Base-by-base conservation (phyloP, 2,797 vertebrate genomes). In the Pangasius macronema region DNA sequence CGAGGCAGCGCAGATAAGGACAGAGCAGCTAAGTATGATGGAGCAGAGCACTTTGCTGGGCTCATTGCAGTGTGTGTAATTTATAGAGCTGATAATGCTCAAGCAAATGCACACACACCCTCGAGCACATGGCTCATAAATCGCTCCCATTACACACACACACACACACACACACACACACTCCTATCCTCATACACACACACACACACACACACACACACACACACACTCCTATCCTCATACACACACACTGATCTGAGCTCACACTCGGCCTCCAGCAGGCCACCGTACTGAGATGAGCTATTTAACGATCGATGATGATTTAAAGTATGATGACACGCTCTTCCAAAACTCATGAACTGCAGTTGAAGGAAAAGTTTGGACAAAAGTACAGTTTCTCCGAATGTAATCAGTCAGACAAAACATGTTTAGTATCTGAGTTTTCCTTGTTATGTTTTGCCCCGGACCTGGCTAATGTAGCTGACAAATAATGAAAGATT, bases 31-130 rank as follows among this genome's bases (percentile, higher is more conserved):
- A 90, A 91, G 89, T 89, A 89, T 90, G 89, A 91, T 91, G 85
- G 88, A 91, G 82, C 86, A 57, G 86, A 83, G 86, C 87, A 87
- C 57, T 90, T 90, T 89, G 73, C 42, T 24, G 73, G 79, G 55
- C 80, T 83, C 89, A 42, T 72, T 77, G 72, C 81, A 83, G 80
- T 70, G 72, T 81, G 88, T 63, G 89, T 91, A 89, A 91, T 91
- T 90, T 91, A 91, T 91, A 79, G 90, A 82, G 84, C 90, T 89
- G 89, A 90, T 90, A 89, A 90, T 88, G 80, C 70, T 39, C 39
- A 9, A 61, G 55, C 84, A 85, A 61, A 73, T 57, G 70, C 70
- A 76, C 72, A 75, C 70, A 61, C 70, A 46, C 70, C 87, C 72
- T 81, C 83, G 88, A 87, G 82, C 87, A 87, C 83, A 77, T 63